Conservation (phyloP, 2,888 invertebrate genomes). For the Tanytarsus gracilentus region DNA sequence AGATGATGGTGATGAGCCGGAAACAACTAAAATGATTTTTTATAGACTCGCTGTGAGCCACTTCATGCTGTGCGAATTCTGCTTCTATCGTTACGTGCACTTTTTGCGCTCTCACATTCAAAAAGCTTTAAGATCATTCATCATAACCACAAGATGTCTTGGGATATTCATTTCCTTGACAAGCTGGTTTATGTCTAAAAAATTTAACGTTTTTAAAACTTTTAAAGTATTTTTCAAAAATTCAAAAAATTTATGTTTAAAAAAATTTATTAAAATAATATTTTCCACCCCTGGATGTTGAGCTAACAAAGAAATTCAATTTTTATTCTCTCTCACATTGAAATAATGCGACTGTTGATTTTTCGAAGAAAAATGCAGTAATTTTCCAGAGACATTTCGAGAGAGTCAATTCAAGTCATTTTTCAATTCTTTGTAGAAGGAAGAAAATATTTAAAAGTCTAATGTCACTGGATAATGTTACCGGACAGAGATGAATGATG, state of each 20-base stretch:
- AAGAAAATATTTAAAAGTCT: conserved; percentile 21
- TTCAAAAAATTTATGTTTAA: too few species aligned
- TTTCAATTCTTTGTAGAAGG: conserved; percentile 9
- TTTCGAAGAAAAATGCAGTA: background rate
- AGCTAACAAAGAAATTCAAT: too few species aligned
- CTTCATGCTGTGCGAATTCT: conserved; percentile 47
- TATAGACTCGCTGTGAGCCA: conserved; percentile 43
- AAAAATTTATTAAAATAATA: too few species aligned
- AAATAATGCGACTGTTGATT: too few species aligned
- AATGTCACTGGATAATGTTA: conserved; percentile 21
- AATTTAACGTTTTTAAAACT: too few species aligned
- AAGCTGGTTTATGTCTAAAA: background rate
- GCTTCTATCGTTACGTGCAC: too few species aligned
- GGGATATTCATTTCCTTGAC: background rate
- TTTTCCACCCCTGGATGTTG: too few species aligned
- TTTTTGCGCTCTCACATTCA: background rate
- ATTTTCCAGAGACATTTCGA: conserved; percentile 21
- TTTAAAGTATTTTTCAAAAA: too few species aligned
- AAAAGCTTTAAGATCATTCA: background rate
- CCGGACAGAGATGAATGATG: conserved; percentile 17
- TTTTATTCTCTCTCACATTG: too few species aligned
- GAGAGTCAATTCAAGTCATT: conserved; percentile 23
- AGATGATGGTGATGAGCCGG: conserved; percentile 42
- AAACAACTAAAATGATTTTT: conserved; percentile 41
- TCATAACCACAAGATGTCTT: conserved; percentile 10